These are phyloP conservation scores for Cyprinodon diabolis DNA, from an alignment of 2,797 vertebrate species.

Conservation along the genomic window DNA sequence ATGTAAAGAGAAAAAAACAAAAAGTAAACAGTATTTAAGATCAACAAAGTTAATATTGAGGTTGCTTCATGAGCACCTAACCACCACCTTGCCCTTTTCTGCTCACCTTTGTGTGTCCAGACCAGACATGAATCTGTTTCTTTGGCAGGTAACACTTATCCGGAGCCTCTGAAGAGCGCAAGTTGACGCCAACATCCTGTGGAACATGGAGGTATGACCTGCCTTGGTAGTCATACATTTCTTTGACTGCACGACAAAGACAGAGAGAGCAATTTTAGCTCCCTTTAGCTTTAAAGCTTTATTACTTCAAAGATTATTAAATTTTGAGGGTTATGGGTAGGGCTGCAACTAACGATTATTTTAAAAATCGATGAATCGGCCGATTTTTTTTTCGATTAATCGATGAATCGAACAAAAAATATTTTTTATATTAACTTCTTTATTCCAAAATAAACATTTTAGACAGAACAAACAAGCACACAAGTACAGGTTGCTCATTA, in stretches of 20 bases:
- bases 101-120: conserved; percentile 96
- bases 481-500: no score
- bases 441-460: no score
- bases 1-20: background rate
- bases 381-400: no score
- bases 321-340: background rate
- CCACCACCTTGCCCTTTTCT: background rate
- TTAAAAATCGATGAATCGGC: no score
- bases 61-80: background rate
- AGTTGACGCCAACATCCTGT: conserved; percentile 96
- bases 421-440: no score
- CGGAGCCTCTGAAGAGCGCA: conserved; percentile 88
- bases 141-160: conserved; percentile 99
- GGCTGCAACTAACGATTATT: no score
- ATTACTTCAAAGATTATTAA: no score
- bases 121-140: conserved; percentile 98
- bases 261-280: background rate
- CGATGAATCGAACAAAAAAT: no score
- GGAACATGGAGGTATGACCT: conserved; percentile 96
- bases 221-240: conserved; percentile 98
- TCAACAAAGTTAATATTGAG: background rate
- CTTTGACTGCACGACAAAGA: conserved; percentile 86
- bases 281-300: background rate
- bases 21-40: no score
- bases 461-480: no score